Evolutionary conservation across 2,888 invertebrate genomes (phyloP), one percentile per base, ranked within the genome.

Genomic region (Pristionchus mayeri): DNA sequence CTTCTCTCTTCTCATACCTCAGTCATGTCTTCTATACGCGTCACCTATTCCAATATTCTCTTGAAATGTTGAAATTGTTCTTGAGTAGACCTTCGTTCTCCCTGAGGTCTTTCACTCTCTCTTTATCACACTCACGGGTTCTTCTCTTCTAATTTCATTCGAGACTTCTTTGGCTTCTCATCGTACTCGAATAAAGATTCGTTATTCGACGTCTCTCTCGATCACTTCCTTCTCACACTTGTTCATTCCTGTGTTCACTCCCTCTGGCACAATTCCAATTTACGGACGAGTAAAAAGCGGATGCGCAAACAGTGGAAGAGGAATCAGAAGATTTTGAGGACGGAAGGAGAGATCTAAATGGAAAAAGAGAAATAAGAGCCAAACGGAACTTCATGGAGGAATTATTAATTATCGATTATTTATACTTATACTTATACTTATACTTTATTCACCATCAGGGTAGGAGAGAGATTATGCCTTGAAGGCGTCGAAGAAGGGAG

Each of bases 261-360:
- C 37, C 13, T 27, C 4, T 16, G 21, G 34, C 63, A 63, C 63
- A 34, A 27, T 67, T 67, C 67, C 67, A 67, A 67, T 67, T 67
- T 37, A 21, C 67, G 37, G 67, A 67, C 67, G 67, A 67, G 67
- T 67, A 67, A 67, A 67, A 67, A 67, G 67, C 6, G 27, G 67
- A 67, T 67, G 67, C 16, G 37, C 67, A 84, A 78, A 80, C 21
- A 50, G 44, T 75, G 78, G 50, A 34, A 79, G 30, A n/a, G 52
- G 60, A 78, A 71, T 80, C 34, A 67, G 67, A 67, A 67, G 67
- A 67, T 67, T 67, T 37, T 67, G 67, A 67, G 34, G 67, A 67
- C 18, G 37, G 63, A 78, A 30, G 79, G 60, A 83, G 79, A 78
- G 67, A 67, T 71, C 9, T 34, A 52, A 76, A 71, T 63, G 83